Base-by-base conservation (phyloP, 2,113 vertebrate species). In the Melanocharis versteri region DNA sequence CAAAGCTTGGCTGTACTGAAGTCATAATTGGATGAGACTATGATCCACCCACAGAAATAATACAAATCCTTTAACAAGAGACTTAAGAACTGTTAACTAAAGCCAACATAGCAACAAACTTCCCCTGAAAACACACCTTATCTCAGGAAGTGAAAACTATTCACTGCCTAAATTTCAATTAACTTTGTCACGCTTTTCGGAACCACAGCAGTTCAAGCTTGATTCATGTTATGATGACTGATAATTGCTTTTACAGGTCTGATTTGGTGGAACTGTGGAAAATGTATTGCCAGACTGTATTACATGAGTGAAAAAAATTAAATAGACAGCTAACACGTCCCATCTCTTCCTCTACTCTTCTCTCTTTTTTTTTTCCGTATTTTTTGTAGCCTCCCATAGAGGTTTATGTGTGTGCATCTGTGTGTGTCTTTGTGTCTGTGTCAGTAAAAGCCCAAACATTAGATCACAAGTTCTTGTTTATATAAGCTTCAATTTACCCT, bases 41-140 rank as follows among this genome's bases (percentile, higher is more conserved):
- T 96, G 97, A 98, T 97, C 93, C 93, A 96, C 93, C 97, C 94
- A 97, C 88, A 94, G 93, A 97, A 97, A 96, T 93, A 96, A 95
- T 95, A 96, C 93, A 97, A 95, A 97, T 94, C 92, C 85, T 97
- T 96, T 97, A 97, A 95, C 96, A 96, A 96, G 96, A 97, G 84
- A 90, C 60, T 94, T 96, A 94, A 93, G 86, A 96, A 97, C 92
- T 94, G 91, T 92, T 96, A 97, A 95, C 83, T 75, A 90, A 93
- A 97, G 96, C 94, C 93, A 95, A 93, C 85, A 93, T 96, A 97
- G 91, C 90, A 94, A 79, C 96, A 96, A 96, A 96, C 84, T 96
- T 96, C 79, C 83, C 89, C 82, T 72, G 94, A 92, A 97, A 97
- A 91, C 94, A 96, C 85, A 93, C 90, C 86, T 96, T 96, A 96